A percentile compares a stretch with the other conserved stretches of the same genome.
These are phyloP conservation scores for Vespertilio murinus DNA, from an alignment of 2,797 vertebrate genomes.

Conservation along the genomic window DNA sequence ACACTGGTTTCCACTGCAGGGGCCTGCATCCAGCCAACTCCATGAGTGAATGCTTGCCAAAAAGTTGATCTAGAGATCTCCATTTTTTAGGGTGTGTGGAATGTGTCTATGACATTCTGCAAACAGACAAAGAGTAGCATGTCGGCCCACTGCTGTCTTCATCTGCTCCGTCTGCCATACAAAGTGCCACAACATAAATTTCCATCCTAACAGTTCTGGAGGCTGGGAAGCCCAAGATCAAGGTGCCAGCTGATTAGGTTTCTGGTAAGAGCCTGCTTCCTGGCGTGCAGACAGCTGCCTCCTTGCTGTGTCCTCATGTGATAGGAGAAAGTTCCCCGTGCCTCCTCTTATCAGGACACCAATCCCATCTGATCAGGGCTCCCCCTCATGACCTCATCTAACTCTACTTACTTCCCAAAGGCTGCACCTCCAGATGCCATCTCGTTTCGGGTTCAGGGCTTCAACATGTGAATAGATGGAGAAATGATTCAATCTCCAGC, in stretches of 20 bases:
- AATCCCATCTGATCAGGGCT: neutral
- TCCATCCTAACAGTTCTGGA: too few relatives aligned
- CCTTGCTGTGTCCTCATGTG: neutral
- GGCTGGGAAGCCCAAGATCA: too few relatives aligned
- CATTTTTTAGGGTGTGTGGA: neutral
- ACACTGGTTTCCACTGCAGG: neutral
- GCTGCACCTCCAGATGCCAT: neutral
- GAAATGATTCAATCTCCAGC: neutral
- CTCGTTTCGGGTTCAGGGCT: neutral
- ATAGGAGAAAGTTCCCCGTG: too few relatives aligned
- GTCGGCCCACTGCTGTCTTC: neutral
- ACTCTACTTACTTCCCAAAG: neutral
- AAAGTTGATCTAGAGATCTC: neutral
- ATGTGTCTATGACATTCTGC: neutral
- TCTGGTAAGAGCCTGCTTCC: too few relatives aligned
- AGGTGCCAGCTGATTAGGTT: too few relatives aligned
- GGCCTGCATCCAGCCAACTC: neutral
- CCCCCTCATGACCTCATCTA: neutral
- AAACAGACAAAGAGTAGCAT: neutral
- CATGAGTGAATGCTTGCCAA: fast-evolving
- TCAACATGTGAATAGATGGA: neutral
- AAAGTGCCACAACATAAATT: neutral
- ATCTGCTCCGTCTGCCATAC: neutral
- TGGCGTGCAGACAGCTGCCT: neutral
- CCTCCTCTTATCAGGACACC: neutral